phyloP scores from a whole-genome alignment of 2,797 vertebrate genomes.

The Salmo trutta region DNA sequence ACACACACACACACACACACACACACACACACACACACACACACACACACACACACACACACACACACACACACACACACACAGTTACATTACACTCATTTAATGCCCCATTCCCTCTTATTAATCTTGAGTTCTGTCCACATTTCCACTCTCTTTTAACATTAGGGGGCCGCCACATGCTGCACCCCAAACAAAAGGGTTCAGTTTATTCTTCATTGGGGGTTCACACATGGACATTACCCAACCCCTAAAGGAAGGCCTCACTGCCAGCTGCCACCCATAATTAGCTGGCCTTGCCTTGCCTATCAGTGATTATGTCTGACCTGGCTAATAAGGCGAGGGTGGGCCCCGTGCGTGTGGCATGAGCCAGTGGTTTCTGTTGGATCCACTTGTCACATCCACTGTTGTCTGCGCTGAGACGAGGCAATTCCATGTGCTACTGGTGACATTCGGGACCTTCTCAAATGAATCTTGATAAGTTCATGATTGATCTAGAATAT shows the following conservation, averaged over 20 bases:
- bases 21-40: slow-evolving; percentile 8
- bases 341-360: slow-evolving; percentile 68
- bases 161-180: slow-evolving; percentile 69
- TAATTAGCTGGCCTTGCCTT: slow-evolving; percentile 77
- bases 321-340: slow-evolving; percentile 78
- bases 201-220: slow-evolving; percentile 71
- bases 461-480: background rate
- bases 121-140: slow-evolving; percentile 72
- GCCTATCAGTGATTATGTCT: slow-evolving; percentile 81
- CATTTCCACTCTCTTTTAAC: slow-evolving; percentile 66
- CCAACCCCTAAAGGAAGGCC: slow-evolving; percentile 76
- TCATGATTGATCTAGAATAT: background rate
- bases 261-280: slow-evolving; percentile 78
- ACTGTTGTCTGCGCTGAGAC: slow-evolving; percentile 47
- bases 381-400: slow-evolving; percentile 24
- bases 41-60: background rate
- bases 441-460: background rate
- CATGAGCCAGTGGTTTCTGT: slow-evolving; percentile 35
- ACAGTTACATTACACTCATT: slow-evolving; percentile 65
- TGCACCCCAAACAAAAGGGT: slow-evolving; percentile 68
- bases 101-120: slow-evolving; percentile 73
- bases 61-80: slow-evolving; percentile 7
- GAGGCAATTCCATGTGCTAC: slow-evolving; percentile 46
- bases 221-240: slow-evolving; percentile 74
- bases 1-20: background rate